phyloP scores from a whole-genome alignment of 2,888 invertebrate genomes.

The Ptychoptera albimana region DNA sequence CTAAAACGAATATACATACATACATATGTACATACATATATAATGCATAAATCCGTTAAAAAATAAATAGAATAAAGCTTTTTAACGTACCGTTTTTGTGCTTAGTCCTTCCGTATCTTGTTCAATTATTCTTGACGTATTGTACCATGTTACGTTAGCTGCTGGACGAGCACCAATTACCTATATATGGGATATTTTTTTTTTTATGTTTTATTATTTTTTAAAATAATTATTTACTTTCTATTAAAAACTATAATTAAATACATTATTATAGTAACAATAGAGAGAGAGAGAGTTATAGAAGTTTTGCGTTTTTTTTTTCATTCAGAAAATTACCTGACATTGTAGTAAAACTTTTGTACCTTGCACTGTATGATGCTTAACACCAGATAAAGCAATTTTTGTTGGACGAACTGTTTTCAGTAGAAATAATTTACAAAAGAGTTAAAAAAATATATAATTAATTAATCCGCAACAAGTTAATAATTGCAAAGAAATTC shows the following conservation, averaged over 20 bases:
- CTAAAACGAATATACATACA: too few relatives aligned
- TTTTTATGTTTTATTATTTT: too few relatives aligned
- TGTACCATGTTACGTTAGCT: slow-evolving; percentile 73
- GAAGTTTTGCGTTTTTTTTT: too few relatives aligned
- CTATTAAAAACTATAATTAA: too few relatives aligned
- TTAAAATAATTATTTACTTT: too few relatives aligned
- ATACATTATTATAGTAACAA: too few relatives aligned
- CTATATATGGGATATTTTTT: slow-evolving; percentile 9
- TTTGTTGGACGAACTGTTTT: slow-evolving; percentile 61
- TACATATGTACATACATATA: slow-evolving; percentile 28
- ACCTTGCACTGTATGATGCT: slow-evolving; percentile 65
- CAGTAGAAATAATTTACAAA: background rate
- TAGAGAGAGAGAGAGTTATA: too few relatives aligned
- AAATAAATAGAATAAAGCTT: too few relatives aligned
- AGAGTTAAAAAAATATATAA: background rate
- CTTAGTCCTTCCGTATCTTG: slow-evolving; percentile 21
- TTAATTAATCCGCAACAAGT: background rate
- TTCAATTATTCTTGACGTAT: slow-evolving; percentile 40
- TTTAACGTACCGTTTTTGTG: slow-evolving; percentile 17
- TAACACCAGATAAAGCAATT: slow-evolving; percentile 58
- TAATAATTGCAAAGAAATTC: background rate
- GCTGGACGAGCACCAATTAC: slow-evolving; percentile 71
- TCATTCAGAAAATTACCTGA: too few relatives aligned
- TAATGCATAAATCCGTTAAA: too few relatives aligned
- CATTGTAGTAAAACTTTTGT: slow-evolving; percentile 66